Base-by-base conservation (phyloP, 1,140 invertebrate species). In the Whitmania pigra region DNA sequence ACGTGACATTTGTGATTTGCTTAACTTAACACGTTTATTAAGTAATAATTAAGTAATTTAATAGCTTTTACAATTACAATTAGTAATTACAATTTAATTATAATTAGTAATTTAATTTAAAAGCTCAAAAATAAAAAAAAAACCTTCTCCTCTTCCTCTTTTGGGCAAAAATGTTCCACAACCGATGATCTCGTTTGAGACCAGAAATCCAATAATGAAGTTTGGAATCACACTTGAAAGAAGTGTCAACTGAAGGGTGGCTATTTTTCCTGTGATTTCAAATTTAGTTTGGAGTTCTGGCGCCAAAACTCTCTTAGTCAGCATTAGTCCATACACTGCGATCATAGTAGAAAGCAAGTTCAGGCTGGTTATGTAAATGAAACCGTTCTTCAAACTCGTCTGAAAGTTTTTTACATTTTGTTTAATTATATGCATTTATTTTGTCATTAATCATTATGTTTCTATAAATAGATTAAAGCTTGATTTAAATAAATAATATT, bases 301-400 rank as follows among this genome's bases (percentile, higher is more conserved):
- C 25, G 22, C n/a, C 22, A 71, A 43, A 13, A 36, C 29, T 43
- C 57, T 43, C 36, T 22, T 57, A 11, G 57, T 71, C 71, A 71
- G 57, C 54, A 71, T 57, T 43, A 71, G 29, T 15, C 71, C 71
- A n/a, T 71, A 71, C 20, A 71, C 71, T 18, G 71, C 71, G 3
- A 40, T 18, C 29, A 71, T 25, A 17, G 71, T 71, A 27, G 71
- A 71, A 25, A 66, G 5, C 17, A 71, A 53, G 43, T 71, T 71
- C 20, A 71, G 27, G 6, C 67, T 15, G 25, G 55, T 66, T 60
- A 71, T 54, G 54, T 71, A 71, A 18, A 71, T 25, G 57, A 53
- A 71, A 17, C 25, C 71, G 54, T 66, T 66, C 53, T 71, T 25
- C 22, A 57, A 31, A 27, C 71, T 57, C 71, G 53, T 60, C 71